Base-by-base conservation (phyloP, 2,797 vertebrate genomes). In the Rhynchonycteris naso region DNA sequence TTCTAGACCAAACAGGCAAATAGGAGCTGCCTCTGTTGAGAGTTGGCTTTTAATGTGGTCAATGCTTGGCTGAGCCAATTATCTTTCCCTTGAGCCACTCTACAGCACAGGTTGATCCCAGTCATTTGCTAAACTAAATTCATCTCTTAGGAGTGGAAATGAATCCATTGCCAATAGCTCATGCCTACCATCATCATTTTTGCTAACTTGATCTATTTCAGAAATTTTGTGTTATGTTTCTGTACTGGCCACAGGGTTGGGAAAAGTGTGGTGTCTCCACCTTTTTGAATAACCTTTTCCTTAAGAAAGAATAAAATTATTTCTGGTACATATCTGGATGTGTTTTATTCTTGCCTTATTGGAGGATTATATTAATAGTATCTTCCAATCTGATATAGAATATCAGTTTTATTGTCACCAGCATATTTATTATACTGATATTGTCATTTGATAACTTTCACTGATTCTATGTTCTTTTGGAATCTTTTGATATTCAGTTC, bases 291-390 rank as follows among this genome's bases (percentile, higher is more conserved):
- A 18, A 5, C 21, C 30, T 78, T 78, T 71, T 72, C 16, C 47
- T 84, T 61, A 94, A 26, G 22, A 95, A 81, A 85, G 28, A 90
- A 58, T 38, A 90, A 93, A 95, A 87, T 87, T 88, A 38, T 82
- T 90, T 91, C 75, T 89, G 61, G n/a, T 50, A 90, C 72, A 81
- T 65, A 59, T 47, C 33, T 63, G 35, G 47, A 33, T 30, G 5
- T 47, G 30, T 88, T 93, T 76, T 75, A 35, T 66, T 69, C 81
- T 92, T 86, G 52, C 61, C 50, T 86, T 91, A 16, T 80, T 59
- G 5, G 54, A 91, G 80, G 33, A 56, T 10, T 59, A 18, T 72
- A 21, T 76, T 76, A 47, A 68, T 26, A 68, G 15, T 7, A 22
- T 61, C 14, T 43, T 4, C 10, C 21, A 2, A 50, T 88, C 11